Conservation (phyloP, 1,140 invertebrate species). For the Tigriopus japonicus region DNA sequence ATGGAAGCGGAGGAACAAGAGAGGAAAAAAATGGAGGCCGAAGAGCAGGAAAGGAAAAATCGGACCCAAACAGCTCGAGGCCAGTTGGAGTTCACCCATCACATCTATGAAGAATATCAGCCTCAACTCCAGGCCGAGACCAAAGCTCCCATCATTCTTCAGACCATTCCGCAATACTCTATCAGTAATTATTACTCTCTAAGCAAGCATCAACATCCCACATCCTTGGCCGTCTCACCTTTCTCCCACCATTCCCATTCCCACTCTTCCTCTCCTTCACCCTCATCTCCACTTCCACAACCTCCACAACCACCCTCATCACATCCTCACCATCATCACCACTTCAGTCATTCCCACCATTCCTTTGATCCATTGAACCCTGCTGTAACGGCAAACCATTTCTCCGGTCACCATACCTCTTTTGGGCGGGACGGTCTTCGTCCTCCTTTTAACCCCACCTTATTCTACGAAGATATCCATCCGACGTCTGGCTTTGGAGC, state of each 20-base stretch:
- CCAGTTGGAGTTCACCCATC: not conserved
- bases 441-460: not conserved
- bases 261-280: not conserved
- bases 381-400: not conserved
- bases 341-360: not conserved
- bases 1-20: not conserved
- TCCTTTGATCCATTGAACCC: not conserved
- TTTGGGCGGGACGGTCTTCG: not conserved
- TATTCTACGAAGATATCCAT: not conserved
- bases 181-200: not conserved
- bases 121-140: not conserved
- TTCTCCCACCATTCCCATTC: too few species aligned
- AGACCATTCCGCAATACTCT: not conserved
- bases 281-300: not conserved
- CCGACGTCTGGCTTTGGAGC: not conserved
- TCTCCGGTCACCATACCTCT: not conserved
- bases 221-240: too few species aligned
- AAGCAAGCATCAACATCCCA: not conserved
- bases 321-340: not conserved
- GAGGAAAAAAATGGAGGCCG: not conserved
- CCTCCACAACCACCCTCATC: not conserved
- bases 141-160: not conserved
- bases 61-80: not conserved
- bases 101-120: not conserved
- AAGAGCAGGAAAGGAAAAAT: not conserved